Percentiles rank a stretch among this genome's conserved stretches.
Conservation (phyloP, 2,888 invertebrate species). For the Diplolepis rosae region DNA sequence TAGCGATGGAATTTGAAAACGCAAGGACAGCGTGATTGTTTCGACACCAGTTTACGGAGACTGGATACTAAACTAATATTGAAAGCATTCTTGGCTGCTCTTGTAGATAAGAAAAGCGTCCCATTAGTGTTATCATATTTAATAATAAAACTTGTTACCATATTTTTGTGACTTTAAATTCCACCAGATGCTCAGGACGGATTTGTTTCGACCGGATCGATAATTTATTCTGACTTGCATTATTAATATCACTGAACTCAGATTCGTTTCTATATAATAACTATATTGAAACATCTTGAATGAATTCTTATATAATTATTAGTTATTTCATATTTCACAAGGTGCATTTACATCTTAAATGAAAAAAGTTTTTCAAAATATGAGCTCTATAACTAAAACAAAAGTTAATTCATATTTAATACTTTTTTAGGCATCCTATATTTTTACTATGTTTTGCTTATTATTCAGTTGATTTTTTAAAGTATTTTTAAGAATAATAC, state of each 20-base stretch:
- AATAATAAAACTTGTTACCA: conserved; percentile 22
- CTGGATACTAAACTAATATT: conserved; percentile 12
- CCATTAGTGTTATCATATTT: conserved; percentile 13
- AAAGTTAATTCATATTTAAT: no score
- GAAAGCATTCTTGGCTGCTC: conserved; percentile 9
- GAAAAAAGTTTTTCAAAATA: not conserved
- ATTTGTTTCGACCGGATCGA: not conserved
- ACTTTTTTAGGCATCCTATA: no score
- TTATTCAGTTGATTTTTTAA: no score
- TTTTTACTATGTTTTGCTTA: no score
- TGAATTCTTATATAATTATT: not conserved
- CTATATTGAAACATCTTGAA: not conserved
- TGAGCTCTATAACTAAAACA: not conserved
- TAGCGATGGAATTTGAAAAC: not conserved
- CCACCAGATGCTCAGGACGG: not conserved
- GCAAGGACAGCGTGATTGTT: not conserved
- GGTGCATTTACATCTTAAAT: not conserved
- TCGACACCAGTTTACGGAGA: not conserved
- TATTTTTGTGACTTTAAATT: not conserved
- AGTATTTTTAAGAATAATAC: no score
- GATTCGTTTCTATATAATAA: not conserved
- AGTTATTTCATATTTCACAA: not conserved
- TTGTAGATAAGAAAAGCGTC: not conserved
- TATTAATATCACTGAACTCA: not conserved
- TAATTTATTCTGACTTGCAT: conserved; percentile 4